phyloP scores from a whole-genome alignment of 2,888 invertebrate genomes.

The Himalopsyche tibetana region DNA sequence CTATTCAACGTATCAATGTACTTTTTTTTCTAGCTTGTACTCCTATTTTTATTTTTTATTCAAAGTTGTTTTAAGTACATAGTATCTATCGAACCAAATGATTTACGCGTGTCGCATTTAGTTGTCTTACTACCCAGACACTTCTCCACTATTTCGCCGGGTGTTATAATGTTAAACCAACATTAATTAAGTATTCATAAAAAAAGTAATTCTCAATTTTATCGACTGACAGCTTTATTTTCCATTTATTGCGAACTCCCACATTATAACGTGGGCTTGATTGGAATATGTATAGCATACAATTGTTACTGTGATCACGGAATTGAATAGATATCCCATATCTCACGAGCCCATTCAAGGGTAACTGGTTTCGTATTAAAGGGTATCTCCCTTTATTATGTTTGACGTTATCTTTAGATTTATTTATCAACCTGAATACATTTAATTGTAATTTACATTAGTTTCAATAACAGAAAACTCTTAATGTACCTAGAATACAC shows the following conservation, averaged over 20 bases:
- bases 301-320: not conserved
- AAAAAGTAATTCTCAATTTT: too few relatives aligned
- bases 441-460: conserved; percentile 9
- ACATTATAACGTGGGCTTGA: not conserved
- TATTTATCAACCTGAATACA: not conserved
- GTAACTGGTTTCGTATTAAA: not conserved
- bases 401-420: conserved; percentile 3
- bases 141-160: too few relatives aligned
- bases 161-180: too few relatives aligned
- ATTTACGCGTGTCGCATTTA: too few relatives aligned
- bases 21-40: too few relatives aligned
- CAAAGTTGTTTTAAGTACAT: too few relatives aligned
- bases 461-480: not conserved
- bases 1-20: too few relatives aligned
- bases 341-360: conserved; percentile 13
- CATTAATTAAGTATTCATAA: too few relatives aligned
- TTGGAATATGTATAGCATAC: conserved; percentile 5
- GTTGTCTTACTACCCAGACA: too few relatives aligned
- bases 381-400: conserved; percentile 32
- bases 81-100: too few relatives aligned
- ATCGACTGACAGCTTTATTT: too few relatives aligned
- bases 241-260: not conserved
- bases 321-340: conserved; percentile 21
- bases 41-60: too few relatives aligned
- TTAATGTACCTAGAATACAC: not conserved